Percentiles rank a stretch among this genome's conserved stretches.
Conservation (phyloP, 92 coral and sea anemone genomes). For the Bergia puertoricense region DNA sequence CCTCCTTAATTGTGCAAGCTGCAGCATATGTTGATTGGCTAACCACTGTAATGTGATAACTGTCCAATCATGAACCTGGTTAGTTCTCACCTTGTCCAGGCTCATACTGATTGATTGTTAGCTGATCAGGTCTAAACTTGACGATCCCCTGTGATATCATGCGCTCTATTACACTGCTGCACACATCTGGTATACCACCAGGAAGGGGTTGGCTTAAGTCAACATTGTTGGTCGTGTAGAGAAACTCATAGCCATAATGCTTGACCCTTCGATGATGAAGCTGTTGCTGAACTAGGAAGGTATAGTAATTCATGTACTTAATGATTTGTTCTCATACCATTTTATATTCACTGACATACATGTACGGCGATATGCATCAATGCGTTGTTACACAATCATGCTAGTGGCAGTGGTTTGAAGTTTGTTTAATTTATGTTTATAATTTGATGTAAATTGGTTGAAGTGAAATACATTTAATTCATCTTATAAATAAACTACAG, state of each 20-base stretch:
- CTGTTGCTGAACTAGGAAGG: conserved; percentile 71
- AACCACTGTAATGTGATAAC: no score
- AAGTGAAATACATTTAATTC: no score
- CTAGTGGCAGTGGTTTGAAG: no score
- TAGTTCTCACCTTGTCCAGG: conserved; percentile 89
- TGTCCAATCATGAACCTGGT: no score
- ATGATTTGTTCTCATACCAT: not conserved
- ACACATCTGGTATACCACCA: conserved; percentile 84
- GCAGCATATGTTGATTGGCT: no score
- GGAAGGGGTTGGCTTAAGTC: conserved; percentile 78
- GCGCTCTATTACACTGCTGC: conserved; percentile 62
- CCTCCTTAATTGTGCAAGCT: no score
- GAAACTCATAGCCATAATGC: conserved; percentile 95
- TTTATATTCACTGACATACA: no score
- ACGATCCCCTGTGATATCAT: conserved; percentile 67
- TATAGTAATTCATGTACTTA: not conserved
- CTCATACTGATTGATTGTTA: conserved; percentile 87
- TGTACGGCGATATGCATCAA: no score
- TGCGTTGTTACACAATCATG: no score
- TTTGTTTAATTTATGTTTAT: no score
- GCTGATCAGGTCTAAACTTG: conserved; percentile 81
- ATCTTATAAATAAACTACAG: no score
- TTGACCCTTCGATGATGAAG: conserved; percentile 93
- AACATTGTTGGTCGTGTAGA: conserved; percentile 86
- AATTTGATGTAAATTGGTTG: no score